Evolutionary conservation across 2,113 vertebrate species (phyloP).

Genomic region (human (Homo sapiens)): DNA sequence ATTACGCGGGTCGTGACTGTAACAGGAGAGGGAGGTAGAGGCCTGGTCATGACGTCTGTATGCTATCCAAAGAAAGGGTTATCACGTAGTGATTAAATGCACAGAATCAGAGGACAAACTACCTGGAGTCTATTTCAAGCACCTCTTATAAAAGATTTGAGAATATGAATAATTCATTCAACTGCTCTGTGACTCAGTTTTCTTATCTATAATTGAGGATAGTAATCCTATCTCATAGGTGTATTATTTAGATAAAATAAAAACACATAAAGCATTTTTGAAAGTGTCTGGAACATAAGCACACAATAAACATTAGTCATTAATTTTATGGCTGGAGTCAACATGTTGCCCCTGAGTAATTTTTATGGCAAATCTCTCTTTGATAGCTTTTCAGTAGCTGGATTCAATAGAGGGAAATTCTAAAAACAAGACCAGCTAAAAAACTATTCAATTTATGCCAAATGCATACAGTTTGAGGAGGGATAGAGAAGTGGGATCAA

Average conservation of each 20-base stretch:
- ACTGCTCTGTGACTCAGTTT: background rate
- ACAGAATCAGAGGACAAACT: background rate
- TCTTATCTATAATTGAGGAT: background rate
- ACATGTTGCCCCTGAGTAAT: background rate
- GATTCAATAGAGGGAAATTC: background rate
- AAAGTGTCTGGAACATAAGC: background rate
- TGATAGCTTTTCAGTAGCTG: background rate
- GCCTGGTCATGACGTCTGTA: fast-evolving
- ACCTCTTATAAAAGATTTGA: background rate
- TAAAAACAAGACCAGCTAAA: background rate
- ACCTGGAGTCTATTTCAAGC: background rate
- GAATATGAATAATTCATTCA: background rate
- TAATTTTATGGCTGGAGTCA: background rate
- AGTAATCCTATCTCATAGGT: background rate
- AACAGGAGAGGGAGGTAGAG: background rate
- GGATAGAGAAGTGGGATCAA: background rate
- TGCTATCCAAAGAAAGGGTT: background rate
- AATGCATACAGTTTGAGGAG: background rate
- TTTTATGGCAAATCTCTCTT: background rate
- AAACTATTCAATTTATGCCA: background rate
- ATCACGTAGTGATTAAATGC: background rate
- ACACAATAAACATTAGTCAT: background rate
- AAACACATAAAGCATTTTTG: background rate
- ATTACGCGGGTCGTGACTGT: background rate
- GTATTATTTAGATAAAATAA: background rate